These are phyloP conservation scores for Dryadula phaetusa DNA, from an alignment of 2,888 invertebrate species.

Conservation along the genomic window DNA sequence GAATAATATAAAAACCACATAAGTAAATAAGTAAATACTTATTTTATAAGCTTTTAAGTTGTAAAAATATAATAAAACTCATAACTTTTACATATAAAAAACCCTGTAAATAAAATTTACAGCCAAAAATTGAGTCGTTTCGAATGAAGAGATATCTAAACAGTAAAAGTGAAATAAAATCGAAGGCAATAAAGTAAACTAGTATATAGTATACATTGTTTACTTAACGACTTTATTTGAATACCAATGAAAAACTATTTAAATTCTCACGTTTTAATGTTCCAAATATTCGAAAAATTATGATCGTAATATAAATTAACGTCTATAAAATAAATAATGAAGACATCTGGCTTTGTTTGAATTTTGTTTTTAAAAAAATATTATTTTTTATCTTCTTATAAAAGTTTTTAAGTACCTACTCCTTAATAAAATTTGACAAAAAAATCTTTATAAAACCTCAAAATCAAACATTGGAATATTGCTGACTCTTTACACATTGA, in stretches of 20 bases:
- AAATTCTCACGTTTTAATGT: slow-evolving; percentile 43
- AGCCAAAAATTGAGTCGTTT: slow-evolving; percentile 35
- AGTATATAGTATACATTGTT: slow-evolving; percentile 54
- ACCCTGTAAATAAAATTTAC: slow-evolving; percentile 37
- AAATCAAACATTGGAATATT: too few relatives aligned
- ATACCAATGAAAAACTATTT: slow-evolving; percentile 48
- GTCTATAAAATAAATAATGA: not conserved
- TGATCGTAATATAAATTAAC: slow-evolving; percentile 14
- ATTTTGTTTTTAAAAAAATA: not conserved
- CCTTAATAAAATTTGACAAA: too few relatives aligned
- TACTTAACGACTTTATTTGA: slow-evolving; percentile 58
- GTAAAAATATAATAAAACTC: slow-evolving; percentile 32
- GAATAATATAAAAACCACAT: slow-evolving; percentile 29
- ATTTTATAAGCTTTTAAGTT: slow-evolving; percentile 22
- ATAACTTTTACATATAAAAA: slow-evolving; percentile 25
- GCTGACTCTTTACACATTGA: too few relatives aligned
- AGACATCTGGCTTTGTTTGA: not conserved
- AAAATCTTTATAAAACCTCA: too few relatives aligned
- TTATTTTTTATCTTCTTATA: too few relatives aligned
- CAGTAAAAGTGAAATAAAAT: slow-evolving; percentile 51
- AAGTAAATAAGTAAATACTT: slow-evolving; percentile 23
- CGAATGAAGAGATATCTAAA: slow-evolving; percentile 42
- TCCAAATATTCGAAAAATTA: slow-evolving; percentile 26
- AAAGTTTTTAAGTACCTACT: too few relatives aligned
- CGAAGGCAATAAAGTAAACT: slow-evolving; percentile 53